Conservation (phyloP, 2,113 vertebrate species). For the Nycticryphes semicollaris region DNA sequence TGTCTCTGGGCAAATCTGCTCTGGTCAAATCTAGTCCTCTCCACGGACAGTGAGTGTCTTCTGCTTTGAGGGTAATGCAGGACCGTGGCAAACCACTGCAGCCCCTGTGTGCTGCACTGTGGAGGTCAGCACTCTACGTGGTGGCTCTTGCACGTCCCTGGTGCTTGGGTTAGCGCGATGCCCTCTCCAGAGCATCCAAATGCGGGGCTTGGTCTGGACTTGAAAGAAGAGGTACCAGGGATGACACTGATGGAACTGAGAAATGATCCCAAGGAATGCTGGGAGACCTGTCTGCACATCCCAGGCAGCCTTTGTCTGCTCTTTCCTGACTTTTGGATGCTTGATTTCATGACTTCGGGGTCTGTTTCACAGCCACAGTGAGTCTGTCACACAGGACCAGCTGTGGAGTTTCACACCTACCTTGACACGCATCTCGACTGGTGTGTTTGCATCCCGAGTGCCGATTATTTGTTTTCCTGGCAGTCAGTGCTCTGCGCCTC, state of each 20-base stretch:
- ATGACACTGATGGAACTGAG: neutral
- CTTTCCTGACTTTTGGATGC: neutral
- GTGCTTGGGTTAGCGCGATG: no score
- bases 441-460: neutral
- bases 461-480: neutral
- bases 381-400: rapidly evolving
- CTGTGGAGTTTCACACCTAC: neutral
- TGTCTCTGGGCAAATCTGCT: neutral
- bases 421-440: rapidly evolving
- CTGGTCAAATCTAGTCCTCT: neutral
- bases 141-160: neutral
- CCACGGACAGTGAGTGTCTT: neutral
- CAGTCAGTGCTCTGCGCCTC: neutral
- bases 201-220: neutral
- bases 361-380: neutral
- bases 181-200: neutral
- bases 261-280: no score
- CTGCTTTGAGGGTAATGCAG: neutral
- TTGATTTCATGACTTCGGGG: neutral
- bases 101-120: rapidly evolving
- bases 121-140: rapidly evolving
- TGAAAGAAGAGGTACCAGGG: neutral
- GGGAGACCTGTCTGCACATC: rapidly evolving
- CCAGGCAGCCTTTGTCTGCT: neutral
- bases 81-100: no score